phyloP scores from a whole-genome alignment of 2,797 vertebrate species.

The Halcyon chelicuti region DNA sequence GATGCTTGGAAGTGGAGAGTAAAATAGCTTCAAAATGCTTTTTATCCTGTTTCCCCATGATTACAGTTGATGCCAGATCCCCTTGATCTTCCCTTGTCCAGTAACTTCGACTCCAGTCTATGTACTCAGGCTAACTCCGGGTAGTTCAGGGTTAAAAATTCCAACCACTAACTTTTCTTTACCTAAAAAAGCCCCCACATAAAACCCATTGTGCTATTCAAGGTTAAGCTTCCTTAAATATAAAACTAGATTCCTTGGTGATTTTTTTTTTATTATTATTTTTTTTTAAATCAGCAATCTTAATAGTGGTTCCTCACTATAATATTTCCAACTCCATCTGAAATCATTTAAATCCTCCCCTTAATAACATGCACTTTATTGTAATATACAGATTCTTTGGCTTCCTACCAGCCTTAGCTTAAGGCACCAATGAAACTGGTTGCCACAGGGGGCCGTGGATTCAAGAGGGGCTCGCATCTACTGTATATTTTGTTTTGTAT shows the following conservation, averaged over 20 bases:
- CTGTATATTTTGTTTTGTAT: constrained; percentile 60
- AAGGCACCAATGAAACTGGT: constrained; percentile 65
- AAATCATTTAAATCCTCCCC: constrained; percentile 74
- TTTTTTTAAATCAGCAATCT: constrained; percentile 55
- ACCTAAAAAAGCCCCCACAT: constrained; percentile 63
- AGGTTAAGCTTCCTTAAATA: constrained; percentile 75
- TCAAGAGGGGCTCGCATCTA: constrained; percentile 50
- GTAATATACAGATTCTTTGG: constrained; percentile 72
- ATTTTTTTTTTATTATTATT: not conserved
- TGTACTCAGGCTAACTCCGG: not conserved
- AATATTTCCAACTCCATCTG: constrained; percentile 72
- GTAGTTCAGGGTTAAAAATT: constrained; percentile 73
- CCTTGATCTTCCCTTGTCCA: not conserved
- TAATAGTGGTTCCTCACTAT: constrained; percentile 64
- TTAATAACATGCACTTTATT: constrained; percentile 72
- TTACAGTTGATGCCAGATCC: not conserved
- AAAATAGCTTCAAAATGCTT: not conserved
- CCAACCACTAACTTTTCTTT: constrained; percentile 69
- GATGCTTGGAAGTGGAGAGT: not conserved
- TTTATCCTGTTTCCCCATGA: not conserved
- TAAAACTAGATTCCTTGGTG: constrained; percentile 69
- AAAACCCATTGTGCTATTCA: constrained; percentile 71
- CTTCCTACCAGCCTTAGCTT: constrained; percentile 71
- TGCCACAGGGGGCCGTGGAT: constrained; percentile 44
- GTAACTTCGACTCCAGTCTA: not conserved